A percentile compares a stretch with the other conserved stretches of the same genome.
Evolutionary conservation across 2,113 vertebrate genomes (phyloP).

Genomic region (Channa argus): DNA sequence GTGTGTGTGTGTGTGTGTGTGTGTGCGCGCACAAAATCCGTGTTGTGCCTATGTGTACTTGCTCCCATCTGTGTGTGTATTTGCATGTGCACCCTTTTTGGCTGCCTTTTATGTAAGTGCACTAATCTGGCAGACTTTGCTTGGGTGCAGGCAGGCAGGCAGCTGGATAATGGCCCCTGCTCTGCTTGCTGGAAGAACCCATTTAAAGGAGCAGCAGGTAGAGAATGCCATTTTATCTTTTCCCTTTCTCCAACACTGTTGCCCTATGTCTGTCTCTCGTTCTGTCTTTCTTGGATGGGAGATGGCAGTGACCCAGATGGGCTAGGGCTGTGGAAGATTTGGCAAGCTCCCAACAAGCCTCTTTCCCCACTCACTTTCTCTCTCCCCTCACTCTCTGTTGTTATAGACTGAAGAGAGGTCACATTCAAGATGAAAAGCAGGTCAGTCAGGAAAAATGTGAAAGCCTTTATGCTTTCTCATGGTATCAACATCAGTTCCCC

Average conservation of each 20-base stretch:
- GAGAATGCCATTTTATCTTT: slow-evolving; percentile 55
- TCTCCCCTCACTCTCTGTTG: slow-evolving; percentile 76
- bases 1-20: slow-evolving; percentile 26
- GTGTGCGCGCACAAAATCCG: slow-evolving; percentile 19
- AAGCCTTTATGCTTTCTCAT: slow-evolving; percentile 86
- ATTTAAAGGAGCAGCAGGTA: slow-evolving; percentile 79
- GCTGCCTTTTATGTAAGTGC: slow-evolving; percentile 74
- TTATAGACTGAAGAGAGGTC: slow-evolving; percentile 82
- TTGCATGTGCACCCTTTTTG: slow-evolving; percentile 55
- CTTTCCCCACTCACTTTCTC: slow-evolving; percentile 60
- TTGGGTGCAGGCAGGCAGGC: slow-evolving; percentile 64
- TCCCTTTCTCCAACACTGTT: slow-evolving; percentile 36
- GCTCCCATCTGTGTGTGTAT: slow-evolving; percentile 48
- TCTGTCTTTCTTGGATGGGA: slow-evolving; percentile 59
- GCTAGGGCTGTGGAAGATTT: slow-evolving; percentile 77
- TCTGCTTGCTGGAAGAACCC: slow-evolving; percentile 60
- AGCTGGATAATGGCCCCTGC: slow-evolving; percentile 73
- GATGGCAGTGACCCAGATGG: slow-evolving; percentile 76
- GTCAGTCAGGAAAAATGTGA: slow-evolving; percentile 85
- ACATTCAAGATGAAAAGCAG: slow-evolving; percentile 87
- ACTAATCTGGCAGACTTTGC: slow-evolving; percentile 77
- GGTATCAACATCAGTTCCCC: slow-evolving; percentile 82
- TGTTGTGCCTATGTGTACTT: slow-evolving; percentile 25
- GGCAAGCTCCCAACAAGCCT: slow-evolving; percentile 57
- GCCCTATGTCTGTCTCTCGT: slow-evolving; percentile 49